Evolutionary conservation across 2,797 vertebrate genomes (phyloP), one percentile per base, ranked within the genome.

Genomic region (Graptemys geographica): DNA sequence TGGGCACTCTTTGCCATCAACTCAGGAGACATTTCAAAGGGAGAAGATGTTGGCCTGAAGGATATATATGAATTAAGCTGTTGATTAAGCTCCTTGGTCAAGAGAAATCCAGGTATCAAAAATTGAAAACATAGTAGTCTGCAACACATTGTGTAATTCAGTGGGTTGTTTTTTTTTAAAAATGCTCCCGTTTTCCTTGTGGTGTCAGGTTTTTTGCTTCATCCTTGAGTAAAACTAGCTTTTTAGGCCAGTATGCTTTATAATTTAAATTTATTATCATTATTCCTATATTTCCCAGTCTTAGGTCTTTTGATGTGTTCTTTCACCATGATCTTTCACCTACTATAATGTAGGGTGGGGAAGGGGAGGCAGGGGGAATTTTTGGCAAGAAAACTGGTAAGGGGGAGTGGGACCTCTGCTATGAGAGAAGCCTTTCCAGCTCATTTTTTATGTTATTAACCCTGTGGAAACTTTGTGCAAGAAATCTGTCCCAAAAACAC

Each of bases 131-230:
- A 53, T 12, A 41, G 41, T 10, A 27, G 13, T 81, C 16, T 1
- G 41, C 0, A 0, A 23, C 56, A 83, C 21, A 7, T 19, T 41
- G 7, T 37, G 16, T 15, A 1, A 18, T 1, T 5, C 5, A 0
- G 44, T 28, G 25, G 8, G 1, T 21, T n/a, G 27, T 11, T 3
- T 55, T 11, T 28, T 19, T 31, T 13, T 31, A n/a, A 31, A 69
- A 69, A 69, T 37, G 16, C 33, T 37, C 33, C 33, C 37, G 8
- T 69, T 18, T 21, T 69, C 62, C 31, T n/a, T 65, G 62, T 65
- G 62, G 62, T n/a, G 62, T 31, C 19, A 37, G 8, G n/a, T 9
- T 69, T 69, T 69, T 37, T 69, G 12, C 65, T n/a, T 82, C 1
- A 0, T 33, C 78, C 78, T 56, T 84, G 44, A 18, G 51, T 51